These are phyloP conservation scores for Myotis yumanensis DNA, from an alignment of 2,113 vertebrate species.

Conservation along the genomic window DNA sequence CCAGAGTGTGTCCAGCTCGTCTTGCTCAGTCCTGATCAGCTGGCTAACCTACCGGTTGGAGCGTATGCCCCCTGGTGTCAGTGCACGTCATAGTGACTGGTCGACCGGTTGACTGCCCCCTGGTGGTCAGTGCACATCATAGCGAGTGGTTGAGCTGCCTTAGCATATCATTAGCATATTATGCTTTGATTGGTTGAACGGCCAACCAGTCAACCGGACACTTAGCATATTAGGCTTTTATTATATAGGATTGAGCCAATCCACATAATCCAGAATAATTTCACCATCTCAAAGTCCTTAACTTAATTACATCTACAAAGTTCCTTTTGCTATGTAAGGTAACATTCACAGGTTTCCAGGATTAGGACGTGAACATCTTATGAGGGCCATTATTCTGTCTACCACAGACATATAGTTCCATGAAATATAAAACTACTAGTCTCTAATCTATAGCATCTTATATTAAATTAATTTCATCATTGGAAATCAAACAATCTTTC, in stretches of 20 bases:
- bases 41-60: no score
- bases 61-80: no score
- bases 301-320: neutral
- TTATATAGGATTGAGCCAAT: neutral
- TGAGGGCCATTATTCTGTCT: neutral
- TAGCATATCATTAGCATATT: no score
- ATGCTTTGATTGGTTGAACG: no score
- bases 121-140: no score
- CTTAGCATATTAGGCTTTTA: no score
- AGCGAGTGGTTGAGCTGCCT: no score
- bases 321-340: neutral
- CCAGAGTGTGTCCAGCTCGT: no score
- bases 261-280: neutral
- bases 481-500: conserved; percentile 9
- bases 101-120: no score
- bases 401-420: neutral
- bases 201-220: no score
- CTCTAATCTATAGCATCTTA: neutral
- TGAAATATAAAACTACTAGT: neutral
- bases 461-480: neutral
- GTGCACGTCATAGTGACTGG: no score
- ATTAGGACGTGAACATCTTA: neutral
- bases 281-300: neutral
- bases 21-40: no score
- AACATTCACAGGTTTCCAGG: neutral